Evolutionary conservation across 2,113 vertebrate species (phyloP).

Genomic region (Phasianus colchicus): DNA sequence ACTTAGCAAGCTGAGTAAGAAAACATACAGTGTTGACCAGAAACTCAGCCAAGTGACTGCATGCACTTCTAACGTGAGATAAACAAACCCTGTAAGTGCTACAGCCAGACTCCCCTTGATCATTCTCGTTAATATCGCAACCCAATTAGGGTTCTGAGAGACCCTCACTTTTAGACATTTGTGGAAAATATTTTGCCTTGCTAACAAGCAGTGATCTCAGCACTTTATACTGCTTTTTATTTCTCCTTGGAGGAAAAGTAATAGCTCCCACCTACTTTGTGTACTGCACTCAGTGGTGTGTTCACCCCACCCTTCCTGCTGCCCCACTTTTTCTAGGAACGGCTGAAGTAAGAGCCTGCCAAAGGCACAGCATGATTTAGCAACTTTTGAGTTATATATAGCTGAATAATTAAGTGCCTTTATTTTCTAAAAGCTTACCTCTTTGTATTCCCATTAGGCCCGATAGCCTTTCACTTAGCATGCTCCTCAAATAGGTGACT

Average conservation of each 20-base stretch:
- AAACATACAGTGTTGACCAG: conserved; percentile 59
- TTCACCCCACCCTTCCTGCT: background rate
- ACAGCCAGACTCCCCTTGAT: conserved; percentile 45
- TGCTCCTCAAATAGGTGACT: background rate
- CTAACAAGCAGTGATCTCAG: background rate
- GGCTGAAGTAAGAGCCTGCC: conserved; percentile 43
- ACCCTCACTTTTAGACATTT: conserved; percentile 38
- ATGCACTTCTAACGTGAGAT: conserved; percentile 58
- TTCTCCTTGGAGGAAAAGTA: conserved; percentile 17
- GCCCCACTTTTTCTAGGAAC: conserved; percentile 31
- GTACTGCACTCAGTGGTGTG: background rate
- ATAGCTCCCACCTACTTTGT: conserved; percentile 11
- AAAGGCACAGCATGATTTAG: conserved; percentile 32
- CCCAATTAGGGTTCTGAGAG: conserved; percentile 17
- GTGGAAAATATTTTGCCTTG: conserved; percentile 43
- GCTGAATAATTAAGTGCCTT: conserved; percentile 53
- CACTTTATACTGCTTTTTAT: background rate
- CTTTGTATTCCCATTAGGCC: conserved; percentile 26
- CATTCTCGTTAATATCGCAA: conserved; percentile 54
- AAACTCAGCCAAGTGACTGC: conserved; percentile 50
- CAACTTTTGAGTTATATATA: conserved; percentile 31
- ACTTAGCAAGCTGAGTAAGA: conserved; percentile 66
- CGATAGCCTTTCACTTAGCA: background rate
- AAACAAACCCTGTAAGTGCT: conserved; percentile 56
- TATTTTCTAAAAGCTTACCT: conserved; percentile 51